Evolutionary conservation across 2,888 invertebrate species (phyloP).

Genomic region (Rotaria sp.): DNA sequence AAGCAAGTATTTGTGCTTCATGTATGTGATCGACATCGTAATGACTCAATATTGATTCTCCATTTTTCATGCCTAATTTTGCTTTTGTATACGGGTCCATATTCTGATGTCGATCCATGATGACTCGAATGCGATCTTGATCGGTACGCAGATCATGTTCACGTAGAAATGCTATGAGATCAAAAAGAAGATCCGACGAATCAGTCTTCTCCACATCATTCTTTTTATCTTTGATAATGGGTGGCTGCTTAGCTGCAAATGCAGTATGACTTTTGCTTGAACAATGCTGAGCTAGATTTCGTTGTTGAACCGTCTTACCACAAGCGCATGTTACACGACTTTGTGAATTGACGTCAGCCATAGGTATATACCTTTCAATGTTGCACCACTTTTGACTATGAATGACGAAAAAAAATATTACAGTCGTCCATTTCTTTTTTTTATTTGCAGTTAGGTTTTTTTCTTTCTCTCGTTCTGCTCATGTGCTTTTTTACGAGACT

Average conservation of each 20-base stretch:
- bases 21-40: conserved; percentile 14
- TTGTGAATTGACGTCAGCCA: not conserved
- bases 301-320: not conserved
- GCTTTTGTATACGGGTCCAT: conserved; percentile 4
- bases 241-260: not conserved
- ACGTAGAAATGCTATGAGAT: not conserved
- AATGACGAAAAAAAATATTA: too few species aligned
- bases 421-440: too few species aligned
- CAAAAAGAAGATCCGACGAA: not conserved
- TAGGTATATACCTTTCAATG: too few species aligned
- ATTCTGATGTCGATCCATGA: not conserved
- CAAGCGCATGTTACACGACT: not conserved
- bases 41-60: not conserved
- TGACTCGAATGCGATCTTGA: not conserved
- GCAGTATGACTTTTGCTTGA: not conserved
- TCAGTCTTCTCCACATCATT: too few species aligned
- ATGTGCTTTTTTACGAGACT: too few species aligned
- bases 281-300: not conserved
- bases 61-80: not conserved
- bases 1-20: conserved; percentile 20
- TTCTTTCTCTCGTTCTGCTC: too few species aligned
- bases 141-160: not conserved
- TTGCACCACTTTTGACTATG: too few species aligned
- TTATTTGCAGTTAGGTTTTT: too few species aligned
- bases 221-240: too few species aligned